Base-by-base conservation (phyloP, 2,888 invertebrate genomes). In the Coleophora deauratella region DNA sequence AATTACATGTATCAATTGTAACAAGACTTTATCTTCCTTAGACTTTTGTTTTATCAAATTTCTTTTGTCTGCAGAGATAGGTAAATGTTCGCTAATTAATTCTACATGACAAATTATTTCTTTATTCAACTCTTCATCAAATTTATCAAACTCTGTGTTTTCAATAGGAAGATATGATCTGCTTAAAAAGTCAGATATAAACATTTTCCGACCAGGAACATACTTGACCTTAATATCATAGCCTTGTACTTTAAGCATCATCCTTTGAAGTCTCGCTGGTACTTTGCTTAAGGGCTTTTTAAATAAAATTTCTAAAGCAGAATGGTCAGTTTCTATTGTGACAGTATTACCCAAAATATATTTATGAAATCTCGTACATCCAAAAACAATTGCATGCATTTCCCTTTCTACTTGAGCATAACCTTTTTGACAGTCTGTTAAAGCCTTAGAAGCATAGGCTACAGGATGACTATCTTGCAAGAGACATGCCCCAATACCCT, bases 361-460 rank as follows among this genome's bases (percentile, higher is more conserved):
- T 33, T 38, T 13, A 36, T 42, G 42, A 39, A 36, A 42, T 11
- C 13, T 15, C n/a, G 8, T 21, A 9, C 35, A 36, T 1, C 32
- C 42, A 36, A 42, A 42, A n/a, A 42, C 38, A 9, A 43, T 43
- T 2, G 43, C 43, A 28, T 9, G 32, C 31, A 43, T 28, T 27
- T 43, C 43, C n/a, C 27, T 31, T 15, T 43, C 43, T 27, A 43
- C 27, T 13, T 43, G 42, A 3, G 42, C 42, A 10, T 28, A 35
- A 2, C 34, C 15, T 14, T 35, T 38, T 27, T 42, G 35, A 28
- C 14, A 14, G 2, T 33, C 21, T 1, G 43, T 38, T 1, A 43
- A 9, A 1, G 40, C 33, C 9, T 34, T 33, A 2, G 43, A 40
- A 6, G 43, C 43, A 31, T 30, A 43, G 1, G 27, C 36, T 12